These are phyloP conservation scores for Dorcus parallelipipedus DNA, from an alignment of 2,888 invertebrate species.

Conservation along the genomic window DNA sequence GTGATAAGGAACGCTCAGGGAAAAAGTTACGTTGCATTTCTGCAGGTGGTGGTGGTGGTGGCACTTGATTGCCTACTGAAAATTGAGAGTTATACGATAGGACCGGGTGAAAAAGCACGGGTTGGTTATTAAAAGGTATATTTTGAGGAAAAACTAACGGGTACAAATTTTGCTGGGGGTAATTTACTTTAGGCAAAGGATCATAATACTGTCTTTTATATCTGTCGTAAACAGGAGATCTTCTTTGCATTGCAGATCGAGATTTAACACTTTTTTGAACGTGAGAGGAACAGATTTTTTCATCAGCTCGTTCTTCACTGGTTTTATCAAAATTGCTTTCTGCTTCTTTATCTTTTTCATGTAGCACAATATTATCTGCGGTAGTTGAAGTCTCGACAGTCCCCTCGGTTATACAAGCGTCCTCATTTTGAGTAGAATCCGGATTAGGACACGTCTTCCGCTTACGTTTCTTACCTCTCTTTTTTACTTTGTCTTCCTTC, in stretches of 20 bases:
- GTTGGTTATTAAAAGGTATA: conserved; percentile 1
- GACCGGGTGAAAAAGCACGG: background rate
- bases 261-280: too few relatives aligned
- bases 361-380: background rate
- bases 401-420: too few relatives aligned
- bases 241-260: too few relatives aligned
- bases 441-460: conserved; percentile 4
- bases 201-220: background rate
- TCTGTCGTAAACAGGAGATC: background rate
- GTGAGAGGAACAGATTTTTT: background rate
- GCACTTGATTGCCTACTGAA: conserved; percentile 28
- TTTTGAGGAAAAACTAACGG: conserved; percentile 1
- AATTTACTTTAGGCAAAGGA: too few relatives aligned
- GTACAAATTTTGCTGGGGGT: background rate
- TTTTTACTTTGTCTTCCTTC: conserved; percentile 19
- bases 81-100: conserved; percentile 6
- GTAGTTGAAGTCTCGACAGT: too few relatives aligned
- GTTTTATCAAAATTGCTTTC: conserved; percentile 1
- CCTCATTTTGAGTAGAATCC: too few relatives aligned
- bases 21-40: conserved; percentile 32
- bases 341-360: background rate
- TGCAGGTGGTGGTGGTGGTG: conserved; percentile 31
- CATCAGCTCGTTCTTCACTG: background rate
- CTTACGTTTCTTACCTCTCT: conserved; percentile 19
- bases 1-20: conserved; percentile 39